A percentile compares a stretch with the other conserved stretches of the same genome.
These are phyloP conservation scores for Panulirus ornatus DNA, from an alignment of 1,140 invertebrate genomes.

Conservation along the genomic window DNA sequence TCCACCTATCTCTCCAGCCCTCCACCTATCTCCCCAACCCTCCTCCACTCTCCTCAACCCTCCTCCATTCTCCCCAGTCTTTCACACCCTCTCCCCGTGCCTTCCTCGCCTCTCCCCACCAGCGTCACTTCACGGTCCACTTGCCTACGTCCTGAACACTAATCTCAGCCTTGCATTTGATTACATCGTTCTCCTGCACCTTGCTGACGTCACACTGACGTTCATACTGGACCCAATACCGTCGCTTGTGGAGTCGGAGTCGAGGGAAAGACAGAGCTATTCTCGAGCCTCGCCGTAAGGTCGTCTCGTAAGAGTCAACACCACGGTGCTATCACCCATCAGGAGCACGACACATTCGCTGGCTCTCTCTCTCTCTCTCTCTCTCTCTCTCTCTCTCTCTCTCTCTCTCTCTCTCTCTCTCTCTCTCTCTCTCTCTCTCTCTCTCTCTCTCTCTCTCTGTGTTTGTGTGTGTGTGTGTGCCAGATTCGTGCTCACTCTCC, in stretches of 20 bases:
- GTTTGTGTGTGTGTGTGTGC: neutral
- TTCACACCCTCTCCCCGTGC: neutral
- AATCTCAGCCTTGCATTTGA: neutral
- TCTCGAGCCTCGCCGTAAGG: neutral
- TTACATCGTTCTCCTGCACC: neutral
- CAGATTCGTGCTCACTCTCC: too few species aligned
- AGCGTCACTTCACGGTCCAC: neutral
- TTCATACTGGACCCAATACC: neutral
- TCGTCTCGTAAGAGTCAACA: neutral
- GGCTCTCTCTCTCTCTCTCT: too few species aligned
- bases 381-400: slow-evolving; percentile 16
- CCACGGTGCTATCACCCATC: neutral
- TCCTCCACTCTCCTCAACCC: neutral
- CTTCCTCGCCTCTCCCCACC: neutral
- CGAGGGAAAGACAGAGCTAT: neutral
- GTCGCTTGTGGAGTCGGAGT: neutral
- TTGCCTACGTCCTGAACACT: neutral
- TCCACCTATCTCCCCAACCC: neutral
- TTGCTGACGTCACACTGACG: neutral
- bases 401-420: slow-evolving; percentile 13
- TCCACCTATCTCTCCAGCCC: neutral
- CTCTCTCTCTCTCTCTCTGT: neutral
- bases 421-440: slow-evolving; percentile 25
- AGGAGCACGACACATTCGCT: neutral
- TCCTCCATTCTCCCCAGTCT: neutral